These are phyloP conservation scores for Enteromius thamalakanensis DNA, from an alignment of 2,797 vertebrate genomes.

Conservation along the genomic window DNA sequence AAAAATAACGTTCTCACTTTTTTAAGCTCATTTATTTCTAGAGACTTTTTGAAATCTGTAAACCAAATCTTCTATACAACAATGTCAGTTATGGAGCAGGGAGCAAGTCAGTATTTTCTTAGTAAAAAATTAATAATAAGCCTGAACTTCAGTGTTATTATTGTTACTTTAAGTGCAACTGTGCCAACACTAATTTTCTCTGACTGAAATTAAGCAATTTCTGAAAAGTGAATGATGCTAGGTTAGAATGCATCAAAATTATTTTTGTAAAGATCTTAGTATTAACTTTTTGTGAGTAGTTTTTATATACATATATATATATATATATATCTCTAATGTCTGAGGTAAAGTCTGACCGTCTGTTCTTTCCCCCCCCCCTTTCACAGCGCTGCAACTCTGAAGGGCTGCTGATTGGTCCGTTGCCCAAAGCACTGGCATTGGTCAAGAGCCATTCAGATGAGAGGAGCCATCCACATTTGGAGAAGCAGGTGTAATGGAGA, in stretches of 20 bases:
- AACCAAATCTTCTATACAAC: background rate
- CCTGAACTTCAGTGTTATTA: background rate
- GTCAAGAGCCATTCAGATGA: slow-evolving; percentile 53
- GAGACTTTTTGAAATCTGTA: background rate
- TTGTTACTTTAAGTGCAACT: background rate
- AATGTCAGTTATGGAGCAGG: background rate
- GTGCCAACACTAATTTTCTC: background rate
- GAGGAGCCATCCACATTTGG: slow-evolving; percentile 52
- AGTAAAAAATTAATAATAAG: background rate
- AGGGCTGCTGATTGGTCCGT: slow-evolving; percentile 82
- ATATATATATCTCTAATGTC: background rate
- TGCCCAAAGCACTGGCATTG: slow-evolving; percentile 74
- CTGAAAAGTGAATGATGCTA: background rate
- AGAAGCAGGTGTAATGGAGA: slow-evolving; percentile 58
- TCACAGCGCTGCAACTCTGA: slow-evolving; percentile 86
- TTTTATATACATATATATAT: too few species aligned
- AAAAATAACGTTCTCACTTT: background rate
- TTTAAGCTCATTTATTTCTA: background rate
- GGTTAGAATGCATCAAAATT: background rate
- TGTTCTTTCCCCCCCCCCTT: slow-evolving; percentile 76
- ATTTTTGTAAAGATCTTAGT: background rate
- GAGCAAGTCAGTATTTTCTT: background rate
- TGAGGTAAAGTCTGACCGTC: slow-evolving; percentile 51
- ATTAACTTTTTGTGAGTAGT: background rate
- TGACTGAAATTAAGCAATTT: background rate